Percentiles rank a stretch among this genome's conserved stretches.
Conservation (phyloP, 2,113 vertebrate genomes). For the Anguilla japonica region DNA sequence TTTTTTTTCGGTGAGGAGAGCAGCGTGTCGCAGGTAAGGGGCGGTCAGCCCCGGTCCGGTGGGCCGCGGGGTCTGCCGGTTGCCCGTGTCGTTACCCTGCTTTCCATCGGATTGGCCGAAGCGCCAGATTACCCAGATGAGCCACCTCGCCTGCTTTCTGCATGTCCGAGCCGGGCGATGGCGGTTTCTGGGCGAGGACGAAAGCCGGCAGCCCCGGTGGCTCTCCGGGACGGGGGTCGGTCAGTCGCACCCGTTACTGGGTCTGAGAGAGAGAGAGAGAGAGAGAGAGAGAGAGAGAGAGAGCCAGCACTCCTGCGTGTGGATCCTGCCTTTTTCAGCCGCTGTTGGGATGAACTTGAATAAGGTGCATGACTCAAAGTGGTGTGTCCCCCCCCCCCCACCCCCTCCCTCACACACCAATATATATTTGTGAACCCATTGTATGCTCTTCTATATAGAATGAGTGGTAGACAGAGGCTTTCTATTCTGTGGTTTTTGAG, state of each 20-base stretch:
- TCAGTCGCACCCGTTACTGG: neutral
- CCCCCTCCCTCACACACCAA: constrained; percentile 23
- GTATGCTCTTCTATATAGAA: constrained; percentile 66
- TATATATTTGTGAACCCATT: constrained; percentile 65
- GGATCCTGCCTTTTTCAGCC: neutral
- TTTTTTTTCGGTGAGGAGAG: neutral
- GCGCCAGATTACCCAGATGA: neutral
- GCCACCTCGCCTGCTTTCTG: constrained; percentile 8
- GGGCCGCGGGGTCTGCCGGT: neutral
- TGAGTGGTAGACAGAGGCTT: constrained; percentile 66
- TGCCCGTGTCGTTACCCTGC: neutral
- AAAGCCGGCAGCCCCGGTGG: neutral
- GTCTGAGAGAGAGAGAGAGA: neutral
- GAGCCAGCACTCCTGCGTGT: neutral
- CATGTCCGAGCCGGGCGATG: neutral
- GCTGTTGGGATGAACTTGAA: constrained; percentile 1
- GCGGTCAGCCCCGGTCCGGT: neutral
- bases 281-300: neutral
- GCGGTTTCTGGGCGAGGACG: neutral
- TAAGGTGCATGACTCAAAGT: neutral
- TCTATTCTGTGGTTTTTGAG: constrained; percentile 74
- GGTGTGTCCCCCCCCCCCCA: neutral
- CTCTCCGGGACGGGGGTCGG: neutral
- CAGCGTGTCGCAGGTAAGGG: neutral
- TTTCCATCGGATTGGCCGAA: neutral